These are phyloP conservation scores for Caenorhabditis sinica DNA, from an alignment of 2,888 invertebrate species.

Conservation along the genomic window DNA sequence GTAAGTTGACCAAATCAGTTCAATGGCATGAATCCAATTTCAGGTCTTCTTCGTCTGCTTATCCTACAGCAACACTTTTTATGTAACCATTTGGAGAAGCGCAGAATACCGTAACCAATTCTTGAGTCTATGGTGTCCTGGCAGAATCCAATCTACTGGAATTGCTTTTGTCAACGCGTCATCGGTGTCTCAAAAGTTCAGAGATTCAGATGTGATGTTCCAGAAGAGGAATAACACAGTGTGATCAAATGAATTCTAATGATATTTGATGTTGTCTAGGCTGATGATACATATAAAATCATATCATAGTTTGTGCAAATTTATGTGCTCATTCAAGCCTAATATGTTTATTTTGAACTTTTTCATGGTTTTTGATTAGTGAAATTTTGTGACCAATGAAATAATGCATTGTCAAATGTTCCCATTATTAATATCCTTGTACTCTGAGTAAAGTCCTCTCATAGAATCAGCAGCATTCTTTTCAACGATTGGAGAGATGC, in stretches of 20 bases:
- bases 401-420: too few relatives aligned
- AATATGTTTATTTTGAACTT: too few relatives aligned
- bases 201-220: not conserved
- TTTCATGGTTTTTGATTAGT: too few relatives aligned
- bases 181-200: not conserved
- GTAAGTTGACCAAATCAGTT: not conserved
- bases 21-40: not conserved
- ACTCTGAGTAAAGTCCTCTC: not conserved
- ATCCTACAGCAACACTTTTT: not conserved
- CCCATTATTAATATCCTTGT: not conserved
- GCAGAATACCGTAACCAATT: not conserved
- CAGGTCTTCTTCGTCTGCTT: not conserved
- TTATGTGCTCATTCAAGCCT: too few relatives aligned
- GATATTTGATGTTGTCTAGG: too few relatives aligned
- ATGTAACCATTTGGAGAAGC: not conserved
- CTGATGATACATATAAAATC: too few relatives aligned
- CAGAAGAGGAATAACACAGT: not conserved
- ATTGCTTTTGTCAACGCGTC: not conserved
- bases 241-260: not conserved
- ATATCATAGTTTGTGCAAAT: too few relatives aligned
- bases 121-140: not conserved
- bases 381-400: too few relatives aligned
- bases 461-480: not conserved
- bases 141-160: not conserved
- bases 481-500: not conserved